These are phyloP conservation scores for Platichthys stellatus DNA, from an alignment of 2,113 vertebrate genomes.

Conservation along the genomic window DNA sequence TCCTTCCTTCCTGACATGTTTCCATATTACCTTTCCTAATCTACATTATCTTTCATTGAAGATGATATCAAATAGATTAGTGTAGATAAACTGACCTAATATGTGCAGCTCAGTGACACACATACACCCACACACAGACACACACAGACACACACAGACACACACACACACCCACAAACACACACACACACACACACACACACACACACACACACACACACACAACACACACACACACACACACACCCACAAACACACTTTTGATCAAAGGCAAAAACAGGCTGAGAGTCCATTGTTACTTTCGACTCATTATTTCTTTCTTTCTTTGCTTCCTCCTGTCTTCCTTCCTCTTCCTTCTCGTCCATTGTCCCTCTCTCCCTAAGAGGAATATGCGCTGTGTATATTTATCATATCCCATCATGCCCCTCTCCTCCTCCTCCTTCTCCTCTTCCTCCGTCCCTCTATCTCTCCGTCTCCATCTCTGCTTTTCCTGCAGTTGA, in stretches of 20 bases:
- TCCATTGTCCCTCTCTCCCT: constrained; percentile 18
- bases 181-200: not conserved
- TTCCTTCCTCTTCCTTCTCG: not conserved
- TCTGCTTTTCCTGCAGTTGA: constrained; percentile 61
- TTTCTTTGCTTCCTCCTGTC: not conserved
- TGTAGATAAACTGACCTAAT: not conserved
- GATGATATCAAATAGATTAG: not conserved
- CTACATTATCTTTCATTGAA: too few relatives aligned
- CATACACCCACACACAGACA: too few relatives aligned
- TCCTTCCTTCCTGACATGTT: too few relatives aligned
- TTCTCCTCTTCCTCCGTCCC: constrained; percentile 37
- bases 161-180: not conserved
- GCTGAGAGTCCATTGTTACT: too few relatives aligned
- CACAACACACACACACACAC: too few relatives aligned
- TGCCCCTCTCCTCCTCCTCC: constrained; percentile 53
- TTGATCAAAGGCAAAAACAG: too few relatives aligned
- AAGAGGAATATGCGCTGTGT: constrained; percentile 4
- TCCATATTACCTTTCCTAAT: too few relatives aligned
- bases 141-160: too few relatives aligned
- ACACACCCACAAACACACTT: not conserved
- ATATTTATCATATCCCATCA: constrained; percentile 69
- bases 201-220: not conserved
- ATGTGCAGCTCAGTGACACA: too few relatives aligned
- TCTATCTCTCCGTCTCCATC: constrained; percentile 54
- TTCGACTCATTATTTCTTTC: too few relatives aligned